A percentile compares a stretch with the other conserved stretches of the same genome.
Evolutionary conservation across 2,113 vertebrate species (phyloP).

Genomic region (Centrocercus urophasianus): DNA sequence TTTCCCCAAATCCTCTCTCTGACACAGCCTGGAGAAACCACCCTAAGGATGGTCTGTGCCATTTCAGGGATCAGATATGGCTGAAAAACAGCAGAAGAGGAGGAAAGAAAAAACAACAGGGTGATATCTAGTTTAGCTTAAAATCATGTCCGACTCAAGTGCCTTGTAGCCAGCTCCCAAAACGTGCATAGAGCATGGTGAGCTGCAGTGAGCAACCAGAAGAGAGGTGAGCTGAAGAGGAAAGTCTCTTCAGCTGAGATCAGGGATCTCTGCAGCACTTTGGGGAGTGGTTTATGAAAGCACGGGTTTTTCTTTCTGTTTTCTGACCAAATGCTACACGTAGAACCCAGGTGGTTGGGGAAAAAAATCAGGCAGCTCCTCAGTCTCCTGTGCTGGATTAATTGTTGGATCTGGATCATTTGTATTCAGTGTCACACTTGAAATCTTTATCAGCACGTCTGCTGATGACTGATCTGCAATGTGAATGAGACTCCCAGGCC

Average conservation of each 20-base stretch:
- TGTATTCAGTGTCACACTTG: constrained; percentile 44
- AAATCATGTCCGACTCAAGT: not conserved
- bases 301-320: not conserved
- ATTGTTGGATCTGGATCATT: not conserved
- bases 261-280: not conserved
- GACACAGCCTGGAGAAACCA: not conserved
- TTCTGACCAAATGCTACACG: not conserved
- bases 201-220: not conserved
- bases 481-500: constrained; percentile 40
- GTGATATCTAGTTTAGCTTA: not conserved
- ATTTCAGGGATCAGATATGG: not conserved
- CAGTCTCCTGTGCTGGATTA: not conserved
- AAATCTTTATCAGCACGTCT: constrained; percentile 43
- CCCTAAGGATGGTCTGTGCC: not conserved
- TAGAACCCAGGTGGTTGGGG: not conserved
- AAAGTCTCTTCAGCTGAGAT: not conserved
- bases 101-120: rapidly evolving
- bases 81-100: not conserved
- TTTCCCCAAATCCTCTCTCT: not conserved
- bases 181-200: not conserved
- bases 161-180: not conserved
- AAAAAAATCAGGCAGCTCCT: not conserved
- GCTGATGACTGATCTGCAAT: constrained; percentile 36
- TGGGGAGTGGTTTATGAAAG: not conserved
- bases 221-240: not conserved